These are phyloP conservation scores for Myripristis jacobus DNA, from an alignment of 2,797 vertebrate genomes.

Conservation along the genomic window DNA sequence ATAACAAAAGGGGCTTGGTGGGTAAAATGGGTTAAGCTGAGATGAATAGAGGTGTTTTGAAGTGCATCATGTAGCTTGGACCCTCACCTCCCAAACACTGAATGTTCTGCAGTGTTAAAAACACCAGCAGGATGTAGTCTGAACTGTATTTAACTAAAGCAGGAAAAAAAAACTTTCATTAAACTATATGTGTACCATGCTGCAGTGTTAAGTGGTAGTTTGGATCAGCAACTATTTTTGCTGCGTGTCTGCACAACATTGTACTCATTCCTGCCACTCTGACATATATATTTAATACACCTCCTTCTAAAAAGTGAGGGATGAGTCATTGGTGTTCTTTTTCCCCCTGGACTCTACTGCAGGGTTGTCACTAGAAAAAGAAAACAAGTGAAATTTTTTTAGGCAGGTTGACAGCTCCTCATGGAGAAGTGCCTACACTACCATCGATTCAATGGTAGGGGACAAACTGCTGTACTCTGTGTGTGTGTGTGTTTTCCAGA, in stretches of 20 bases:
- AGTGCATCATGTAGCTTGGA: constrained; percentile 25
- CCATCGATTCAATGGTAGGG: too few relatives aligned
- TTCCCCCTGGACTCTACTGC: not conserved
- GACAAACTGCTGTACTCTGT: constrained; percentile 14
- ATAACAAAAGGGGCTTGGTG: constrained; percentile 30
- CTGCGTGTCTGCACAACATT: too few relatives aligned
- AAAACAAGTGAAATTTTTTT: not conserved
- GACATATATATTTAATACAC: not conserved
- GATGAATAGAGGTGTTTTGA: constrained; percentile 53
- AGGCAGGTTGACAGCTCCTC: not conserved
- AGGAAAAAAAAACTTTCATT: not conserved
- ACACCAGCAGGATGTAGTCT: not conserved
- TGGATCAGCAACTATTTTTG: not conserved
- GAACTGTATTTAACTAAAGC: not conserved
- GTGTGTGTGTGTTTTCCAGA: constrained; percentile 42
- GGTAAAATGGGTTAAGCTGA: constrained; percentile 26
- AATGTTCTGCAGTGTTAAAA: not conserved
- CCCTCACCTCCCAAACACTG: constrained; percentile 1
- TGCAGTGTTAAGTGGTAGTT: not conserved
- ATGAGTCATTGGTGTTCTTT: not conserved
- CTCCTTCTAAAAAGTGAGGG: not conserved
- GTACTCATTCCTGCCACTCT: not conserved
- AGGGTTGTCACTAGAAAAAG: not conserved
- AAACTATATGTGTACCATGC: not conserved
- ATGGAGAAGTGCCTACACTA: too few relatives aligned